These are phyloP conservation scores for Anastrepha ludens DNA, from an alignment of 1,140 invertebrate species.

Conservation along the genomic window DNA sequence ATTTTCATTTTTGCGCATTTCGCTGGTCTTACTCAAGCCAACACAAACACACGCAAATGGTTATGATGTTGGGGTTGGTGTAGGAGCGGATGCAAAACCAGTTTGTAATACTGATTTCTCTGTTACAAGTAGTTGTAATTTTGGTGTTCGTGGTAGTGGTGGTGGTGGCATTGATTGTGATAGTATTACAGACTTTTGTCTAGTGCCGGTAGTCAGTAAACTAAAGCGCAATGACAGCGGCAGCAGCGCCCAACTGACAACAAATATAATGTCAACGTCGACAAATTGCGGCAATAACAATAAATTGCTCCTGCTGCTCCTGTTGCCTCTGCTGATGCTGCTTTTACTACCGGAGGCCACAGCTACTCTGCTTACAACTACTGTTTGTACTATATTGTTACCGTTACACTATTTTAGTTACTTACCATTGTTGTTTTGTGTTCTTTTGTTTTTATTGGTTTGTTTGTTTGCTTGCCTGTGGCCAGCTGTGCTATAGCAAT, in stretches of 20 bases:
- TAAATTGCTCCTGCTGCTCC: conserved; percentile 18
- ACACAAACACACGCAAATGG: background rate
- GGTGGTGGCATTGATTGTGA: background rate
- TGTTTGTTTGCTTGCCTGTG: background rate
- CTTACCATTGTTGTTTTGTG: conserved; percentile 3
- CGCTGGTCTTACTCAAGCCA: background rate
- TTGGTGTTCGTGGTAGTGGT: too few species aligned
- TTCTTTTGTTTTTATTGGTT: conserved; percentile 12
- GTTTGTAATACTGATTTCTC: background rate
- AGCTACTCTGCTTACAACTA: background rate
- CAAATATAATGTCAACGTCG: conserved; percentile 44
- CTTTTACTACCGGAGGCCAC: background rate
- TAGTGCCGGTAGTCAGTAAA: conserved; percentile 35
- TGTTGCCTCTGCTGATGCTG: background rate
- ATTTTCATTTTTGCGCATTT: conserved; percentile 53
- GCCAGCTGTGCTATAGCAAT: background rate
- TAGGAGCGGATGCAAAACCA: background rate
- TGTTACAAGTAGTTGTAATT: background rate
- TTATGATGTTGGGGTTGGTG: background rate
- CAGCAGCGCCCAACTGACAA: conserved; percentile 14
- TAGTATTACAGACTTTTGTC: background rate
- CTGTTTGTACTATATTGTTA: background rate
- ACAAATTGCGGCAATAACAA: conserved; percentile 46
- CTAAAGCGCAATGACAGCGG: background rate
- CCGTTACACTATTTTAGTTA: conserved; percentile 11